Percentiles rank a stretch among this genome's conserved stretches.
These are phyloP conservation scores for Acanthochromis polyacanthus DNA, from an alignment of 2,113 vertebrate genomes.

Conservation along the genomic window DNA sequence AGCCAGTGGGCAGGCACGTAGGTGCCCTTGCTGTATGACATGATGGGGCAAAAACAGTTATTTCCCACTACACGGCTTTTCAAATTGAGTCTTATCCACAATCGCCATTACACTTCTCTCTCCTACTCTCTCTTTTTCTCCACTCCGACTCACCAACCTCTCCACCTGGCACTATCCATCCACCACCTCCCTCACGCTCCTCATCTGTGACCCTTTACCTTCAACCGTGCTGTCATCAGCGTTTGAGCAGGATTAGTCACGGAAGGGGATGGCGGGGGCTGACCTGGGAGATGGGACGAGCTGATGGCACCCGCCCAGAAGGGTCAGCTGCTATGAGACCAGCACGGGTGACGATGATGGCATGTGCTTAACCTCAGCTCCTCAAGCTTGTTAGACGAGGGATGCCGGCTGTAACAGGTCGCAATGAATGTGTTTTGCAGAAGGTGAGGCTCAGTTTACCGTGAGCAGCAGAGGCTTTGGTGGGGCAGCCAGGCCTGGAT, in stretches of 20 bases:
- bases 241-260: slow-evolving; percentile 69
- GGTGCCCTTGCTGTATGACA: slow-evolving; percentile 82
- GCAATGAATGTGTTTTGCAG: slow-evolving; percentile 22
- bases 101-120: slow-evolving; percentile 38
- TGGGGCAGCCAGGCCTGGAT: not conserved
- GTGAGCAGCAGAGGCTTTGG: not conserved
- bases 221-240: slow-evolving; percentile 80
- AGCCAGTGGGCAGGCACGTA: slow-evolving; percentile 67
- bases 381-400: slow-evolving; percentile 14
- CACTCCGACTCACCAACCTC: slow-evolving; percentile 28
- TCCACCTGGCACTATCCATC: slow-evolving; percentile 30
- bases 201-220: slow-evolving; percentile 57
- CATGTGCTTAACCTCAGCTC: slow-evolving; percentile 62
- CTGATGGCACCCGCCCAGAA: slow-evolving; percentile 64
- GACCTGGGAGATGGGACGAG: slow-evolving; percentile 69
- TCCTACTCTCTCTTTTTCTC: slow-evolving; percentile 26
- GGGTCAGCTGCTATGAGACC: slow-evolving; percentile 49
- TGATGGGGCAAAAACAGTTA: slow-evolving; percentile 83
- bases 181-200: slow-evolving; percentile 27
- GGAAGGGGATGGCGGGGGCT: slow-evolving; percentile 12
- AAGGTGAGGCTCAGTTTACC: slow-evolving; percentile 33
- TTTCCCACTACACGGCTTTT: slow-evolving; percentile 82
- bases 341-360: slow-evolving; percentile 36
- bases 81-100: slow-evolving; percentile 84
- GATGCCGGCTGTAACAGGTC: not conserved